Evolutionary conservation across 1,140 invertebrate species (phyloP).

Genomic region (Psix sp.): DNA sequence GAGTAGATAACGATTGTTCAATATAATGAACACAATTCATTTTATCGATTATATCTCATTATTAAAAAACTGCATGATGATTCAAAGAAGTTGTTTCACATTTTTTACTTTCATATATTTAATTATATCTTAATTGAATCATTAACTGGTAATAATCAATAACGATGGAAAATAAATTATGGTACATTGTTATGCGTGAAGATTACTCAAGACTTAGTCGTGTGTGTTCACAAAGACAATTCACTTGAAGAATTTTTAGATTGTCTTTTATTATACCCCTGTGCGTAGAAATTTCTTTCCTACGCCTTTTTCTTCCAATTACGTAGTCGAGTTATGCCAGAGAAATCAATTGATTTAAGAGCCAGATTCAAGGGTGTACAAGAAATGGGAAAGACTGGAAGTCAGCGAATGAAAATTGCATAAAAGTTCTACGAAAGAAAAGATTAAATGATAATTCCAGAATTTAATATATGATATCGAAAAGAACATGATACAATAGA

Average conservation of each 20-base stretch:
- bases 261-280: constrained; percentile 9
- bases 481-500: no score
- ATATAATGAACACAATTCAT: no score
- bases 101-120: no score
- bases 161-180: no score
- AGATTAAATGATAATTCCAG: constrained; percentile 3
- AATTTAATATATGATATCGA: constrained; percentile 11
- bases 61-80: no score
- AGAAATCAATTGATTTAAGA: constrained; percentile 51
- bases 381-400: constrained; percentile 31
- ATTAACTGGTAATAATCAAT: no score
- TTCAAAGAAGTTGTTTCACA: no score
- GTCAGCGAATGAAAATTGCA: constrained; percentile 31
- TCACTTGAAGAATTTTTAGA: constrained; percentile 6
- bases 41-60: no score
- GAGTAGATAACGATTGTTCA: no score
- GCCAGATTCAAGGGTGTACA: constrained; percentile 7
- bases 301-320: constrained; percentile 39
- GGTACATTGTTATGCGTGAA: background rate
- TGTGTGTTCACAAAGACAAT: constrained; percentile 10
- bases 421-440: constrained; percentile 20
- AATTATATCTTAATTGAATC: no score
- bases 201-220: constrained; percentile 22
- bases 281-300: constrained; percentile 12
- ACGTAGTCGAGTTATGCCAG: constrained; percentile 41